A percentile compares a stretch with the other conserved stretches of the same genome.
Conservation (phyloP, 2,888 invertebrate species). For the Heterodera filipjevi region DNA sequence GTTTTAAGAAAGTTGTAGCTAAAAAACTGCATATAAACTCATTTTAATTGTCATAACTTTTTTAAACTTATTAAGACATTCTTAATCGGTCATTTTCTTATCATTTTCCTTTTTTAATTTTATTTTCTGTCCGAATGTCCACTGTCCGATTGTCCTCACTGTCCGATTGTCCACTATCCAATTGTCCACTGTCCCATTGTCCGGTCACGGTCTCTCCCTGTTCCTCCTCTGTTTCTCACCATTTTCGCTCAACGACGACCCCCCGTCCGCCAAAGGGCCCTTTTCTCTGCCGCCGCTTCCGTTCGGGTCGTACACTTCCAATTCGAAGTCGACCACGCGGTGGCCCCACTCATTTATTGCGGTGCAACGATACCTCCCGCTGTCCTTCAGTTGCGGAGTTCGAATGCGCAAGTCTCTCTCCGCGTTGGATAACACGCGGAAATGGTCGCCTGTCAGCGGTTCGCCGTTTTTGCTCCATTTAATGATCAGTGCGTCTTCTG, state of each 20-base stretch:
- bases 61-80: no score
- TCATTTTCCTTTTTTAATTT: no score
- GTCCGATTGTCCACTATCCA: no score
- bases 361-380: constrained; percentile 58
- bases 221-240: not conserved
- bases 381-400: constrained; percentile 53
- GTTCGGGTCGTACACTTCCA: constrained; percentile 56
- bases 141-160: no score
- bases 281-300: not conserved
- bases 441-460: constrained; percentile 44
- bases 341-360: constrained; percentile 63
- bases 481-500: constrained; percentile 53
- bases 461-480: constrained; percentile 62
- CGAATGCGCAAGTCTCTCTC: constrained; percentile 57
- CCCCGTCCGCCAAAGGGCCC: not conserved
- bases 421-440: constrained; percentile 50
- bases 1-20: no score
- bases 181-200: no score
- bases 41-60: no score
- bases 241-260: constrained; percentile 34
- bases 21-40: no score
- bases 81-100: no score
- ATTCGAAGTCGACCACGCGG: constrained; percentile 53
- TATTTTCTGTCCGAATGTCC: no score
- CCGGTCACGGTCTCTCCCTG: not conserved